A percentile compares a stretch with the other conserved stretches of the same genome.
Evolutionary conservation across 2,113 vertebrate species (phyloP).

Genomic region (Furnarius figulus): DNA sequence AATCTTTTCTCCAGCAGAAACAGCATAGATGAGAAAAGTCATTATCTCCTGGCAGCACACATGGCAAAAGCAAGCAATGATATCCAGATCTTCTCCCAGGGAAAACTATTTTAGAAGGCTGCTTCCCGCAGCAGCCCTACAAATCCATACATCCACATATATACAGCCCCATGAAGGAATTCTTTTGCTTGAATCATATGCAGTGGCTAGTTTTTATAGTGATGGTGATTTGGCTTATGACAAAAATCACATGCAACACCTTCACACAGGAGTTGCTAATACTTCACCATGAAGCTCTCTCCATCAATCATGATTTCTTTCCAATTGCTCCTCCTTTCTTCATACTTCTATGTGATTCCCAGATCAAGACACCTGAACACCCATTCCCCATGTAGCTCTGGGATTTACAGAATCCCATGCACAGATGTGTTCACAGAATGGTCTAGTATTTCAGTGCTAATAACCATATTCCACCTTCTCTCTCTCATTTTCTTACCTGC

Average conservation of each 20-base stretch:
- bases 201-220: neutral
- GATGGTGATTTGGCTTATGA: neutral
- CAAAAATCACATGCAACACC: neutral
- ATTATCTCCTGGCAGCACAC: neutral
- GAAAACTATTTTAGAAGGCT: neutral
- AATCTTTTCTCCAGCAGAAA: neutral
- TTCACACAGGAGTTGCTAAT: neutral
- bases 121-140: neutral
- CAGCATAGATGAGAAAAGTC: neutral
- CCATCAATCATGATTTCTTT: neutral
- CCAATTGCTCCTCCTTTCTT: neutral
- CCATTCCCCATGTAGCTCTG: neutral
- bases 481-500: neutral
- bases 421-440: neutral
- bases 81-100: neutral
- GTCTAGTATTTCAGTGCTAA: neutral
- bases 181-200: neutral
- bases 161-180: neutral
- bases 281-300: neutral
- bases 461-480: neutral
- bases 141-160: neutral
- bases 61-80: neutral
- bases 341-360: neutral
- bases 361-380: neutral
- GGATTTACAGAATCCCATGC: neutral